Percentiles rank a stretch among this genome's conserved stretches.
Evolutionary conservation across 2,113 vertebrate species (phyloP).

Genomic region (Syngnathoides biaculeatus): DNA sequence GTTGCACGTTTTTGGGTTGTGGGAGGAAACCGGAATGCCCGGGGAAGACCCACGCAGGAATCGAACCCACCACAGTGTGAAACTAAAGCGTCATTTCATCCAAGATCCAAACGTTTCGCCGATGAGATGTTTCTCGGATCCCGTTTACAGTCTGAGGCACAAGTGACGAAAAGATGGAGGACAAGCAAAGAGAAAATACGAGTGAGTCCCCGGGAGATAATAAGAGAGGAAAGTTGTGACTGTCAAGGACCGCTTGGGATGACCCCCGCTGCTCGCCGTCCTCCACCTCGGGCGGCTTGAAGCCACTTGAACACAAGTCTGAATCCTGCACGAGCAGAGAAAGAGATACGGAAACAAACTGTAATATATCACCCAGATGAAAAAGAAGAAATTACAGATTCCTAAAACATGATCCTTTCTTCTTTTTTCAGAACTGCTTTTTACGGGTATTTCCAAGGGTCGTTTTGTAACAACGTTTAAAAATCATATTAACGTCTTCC

Average conservation of each 20-base stretch:
- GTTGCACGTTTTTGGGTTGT: too few species aligned
- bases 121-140: background rate
- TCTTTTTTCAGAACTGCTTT: background rate
- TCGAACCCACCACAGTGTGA: background rate
- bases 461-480: too few species aligned
- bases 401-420: too few species aligned
- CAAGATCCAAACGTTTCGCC: background rate
- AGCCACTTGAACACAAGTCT: constrained; percentile 23
- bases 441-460: background rate
- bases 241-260: constrained; percentile 8
- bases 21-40: too few species aligned
- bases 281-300: constrained; percentile 30
- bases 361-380: constrained; percentile 1
- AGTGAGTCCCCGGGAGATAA: constrained; percentile 13
- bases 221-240: constrained; percentile 5
- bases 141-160: constrained; percentile 6
- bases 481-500: too few species aligned
- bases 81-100: background rate
- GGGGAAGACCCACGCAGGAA: too few species aligned
- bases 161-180: constrained; percentile 5
- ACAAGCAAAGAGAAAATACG: constrained; percentile 17
- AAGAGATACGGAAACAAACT: constrained; percentile 1
- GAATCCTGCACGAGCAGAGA: constrained; percentile 6
- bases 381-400: constrained; percentile 12
- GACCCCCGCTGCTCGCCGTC: constrained; percentile 46